A percentile compares a stretch with the other conserved stretches of the same genome.
Evolutionary conservation across 2,888 invertebrate species (phyloP).

Genomic region (Leuctra nigra): DNA sequence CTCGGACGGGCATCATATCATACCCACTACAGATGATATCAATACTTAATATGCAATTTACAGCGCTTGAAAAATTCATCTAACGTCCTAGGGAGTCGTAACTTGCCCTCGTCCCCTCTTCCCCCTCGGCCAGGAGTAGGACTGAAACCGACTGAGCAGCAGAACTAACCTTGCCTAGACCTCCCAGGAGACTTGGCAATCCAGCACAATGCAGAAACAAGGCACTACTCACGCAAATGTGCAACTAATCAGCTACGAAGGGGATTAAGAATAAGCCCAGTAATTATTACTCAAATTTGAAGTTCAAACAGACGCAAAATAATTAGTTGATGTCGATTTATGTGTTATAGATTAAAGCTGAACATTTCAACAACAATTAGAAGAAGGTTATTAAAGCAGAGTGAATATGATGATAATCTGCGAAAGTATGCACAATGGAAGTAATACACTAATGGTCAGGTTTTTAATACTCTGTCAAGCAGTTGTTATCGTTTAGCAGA

Average conservation of each 20-base stretch:
- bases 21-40: constrained; percentile 23
- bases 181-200: background rate
- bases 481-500: too few species aligned
- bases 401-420: too few species aligned
- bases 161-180: background rate
- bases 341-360: too few species aligned
- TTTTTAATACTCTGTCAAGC: too few species aligned
- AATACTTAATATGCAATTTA: constrained; percentile 30
- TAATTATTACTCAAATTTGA: too few species aligned
- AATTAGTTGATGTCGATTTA: too few species aligned
- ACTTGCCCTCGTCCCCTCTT: constrained; percentile 12
- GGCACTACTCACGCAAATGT: background rate
- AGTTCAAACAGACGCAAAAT: too few species aligned
- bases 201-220: background rate
- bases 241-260: background rate
- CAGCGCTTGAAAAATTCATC: constrained; percentile 27
- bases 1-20: constrained; percentile 17
- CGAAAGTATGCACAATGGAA: too few species aligned
- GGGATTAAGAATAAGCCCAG: too few species aligned
- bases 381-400: too few species aligned
- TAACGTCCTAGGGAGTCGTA: constrained; percentile 22
- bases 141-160: background rate
- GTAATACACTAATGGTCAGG: too few species aligned
- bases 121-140: background rate
- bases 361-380: too few species aligned